phyloP scores from a whole-genome alignment of 1,140 invertebrate genomes.

The Pinna nobilis region DNA sequence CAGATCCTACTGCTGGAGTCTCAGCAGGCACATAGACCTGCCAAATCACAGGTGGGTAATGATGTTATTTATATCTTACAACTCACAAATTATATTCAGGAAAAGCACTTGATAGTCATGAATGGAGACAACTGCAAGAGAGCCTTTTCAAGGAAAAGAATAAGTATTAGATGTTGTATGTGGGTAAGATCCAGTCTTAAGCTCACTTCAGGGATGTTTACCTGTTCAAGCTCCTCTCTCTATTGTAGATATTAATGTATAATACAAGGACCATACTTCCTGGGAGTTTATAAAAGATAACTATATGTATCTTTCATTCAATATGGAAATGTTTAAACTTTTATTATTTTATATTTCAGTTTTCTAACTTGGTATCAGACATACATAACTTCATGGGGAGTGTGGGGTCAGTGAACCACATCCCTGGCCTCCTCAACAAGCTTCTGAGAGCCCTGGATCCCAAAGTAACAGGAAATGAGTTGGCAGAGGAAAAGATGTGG shows the following conservation, averaged over 20 bases:
- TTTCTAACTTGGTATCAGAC: slow-evolving; percentile 43
- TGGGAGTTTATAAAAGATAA: too few species aligned
- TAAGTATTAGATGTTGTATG: too few species aligned
- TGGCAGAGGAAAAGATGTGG: slow-evolving; percentile 61
- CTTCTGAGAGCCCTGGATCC: slow-evolving; percentile 19
- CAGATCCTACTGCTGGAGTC: slow-evolving; percentile 43
- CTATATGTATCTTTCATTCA: not conserved
- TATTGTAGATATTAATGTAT: too few species aligned
- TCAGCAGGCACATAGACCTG: slow-evolving; percentile 61
- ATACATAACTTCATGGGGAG: slow-evolving; percentile 55
- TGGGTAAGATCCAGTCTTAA: too few species aligned
- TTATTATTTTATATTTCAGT: slow-evolving; percentile 47
- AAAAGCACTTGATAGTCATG: too few species aligned
- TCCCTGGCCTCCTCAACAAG: slow-evolving; percentile 52
- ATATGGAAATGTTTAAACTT: not conserved
- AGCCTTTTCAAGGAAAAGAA: too few species aligned
- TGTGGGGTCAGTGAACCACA: slow-evolving; percentile 43
- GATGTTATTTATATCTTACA: too few species aligned
- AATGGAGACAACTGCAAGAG: too few species aligned
- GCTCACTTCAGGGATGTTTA: too few species aligned
- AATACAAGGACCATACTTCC: too few species aligned
- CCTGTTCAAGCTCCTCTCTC: too few species aligned
- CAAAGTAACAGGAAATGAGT: slow-evolving; percentile 10
- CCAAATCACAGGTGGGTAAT: slow-evolving; percentile 53
- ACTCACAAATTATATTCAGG: too few species aligned